Percentiles rank a stretch among this genome's conserved stretches.
These are phyloP conservation scores for Oryctolagus cuniculus DNA, from an alignment of 2,113 vertebrate species.

Conservation along the genomic window mOryCun1.1 NC_091453.1:49582001-49582500, in stretches of 20 bases:
- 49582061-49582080: too few relatives aligned
- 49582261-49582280: neutral
- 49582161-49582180: too few relatives aligned
- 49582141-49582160: too few relatives aligned
- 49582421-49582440: conserved; percentile 26
- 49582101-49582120: too few relatives aligned
- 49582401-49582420: neutral
- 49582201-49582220: conserved; percentile 2
- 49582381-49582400: neutral
- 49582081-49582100: too few relatives aligned
- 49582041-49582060: neutral
- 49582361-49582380: conserved; percentile 2
- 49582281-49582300: neutral
- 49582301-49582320: conserved; percentile 37
- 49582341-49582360: conserved; percentile 18
- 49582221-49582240: conserved; percentile 1
- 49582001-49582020: neutral
- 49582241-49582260: neutral
- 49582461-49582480: too few relatives aligned
- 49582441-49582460: neutral
- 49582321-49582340: conserved; percentile 19
- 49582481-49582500: neutral
- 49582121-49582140: too few relatives aligned
- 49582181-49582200: neutral
- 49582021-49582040: neutral